Evolutionary conservation across 53 echinoderm and acorn worm genomes (phyloP).

Genomic region (Crossaster papposus): DNA sequence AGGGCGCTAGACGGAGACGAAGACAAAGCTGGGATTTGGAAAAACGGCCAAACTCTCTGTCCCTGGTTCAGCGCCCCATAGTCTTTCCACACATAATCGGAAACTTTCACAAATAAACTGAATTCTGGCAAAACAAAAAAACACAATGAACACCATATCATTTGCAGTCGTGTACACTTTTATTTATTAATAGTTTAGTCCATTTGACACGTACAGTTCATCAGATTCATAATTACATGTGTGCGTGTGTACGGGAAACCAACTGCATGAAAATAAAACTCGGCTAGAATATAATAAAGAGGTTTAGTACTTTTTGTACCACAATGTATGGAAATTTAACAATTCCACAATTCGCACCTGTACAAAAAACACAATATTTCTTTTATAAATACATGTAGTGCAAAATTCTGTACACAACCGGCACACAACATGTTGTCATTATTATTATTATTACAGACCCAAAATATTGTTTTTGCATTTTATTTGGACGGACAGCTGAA

Average conservation of each 20-base stretch:
- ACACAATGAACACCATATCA: background rate
- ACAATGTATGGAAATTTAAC: background rate
- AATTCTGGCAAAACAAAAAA: background rate
- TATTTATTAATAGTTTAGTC: background rate
- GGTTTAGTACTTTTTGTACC: background rate
- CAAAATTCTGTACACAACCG: constrained; percentile 16
- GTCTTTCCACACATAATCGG: no score
- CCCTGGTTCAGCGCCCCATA: no score
- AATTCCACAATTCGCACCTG: constrained; percentile 21
- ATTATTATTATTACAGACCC: no score
- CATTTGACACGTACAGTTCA: background rate
- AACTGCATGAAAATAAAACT: constrained; percentile 41
- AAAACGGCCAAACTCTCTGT: no score
- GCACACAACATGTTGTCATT: background rate
- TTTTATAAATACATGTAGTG: no score
- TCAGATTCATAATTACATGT: constrained; percentile 14
- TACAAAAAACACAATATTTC: constrained; percentile 10
- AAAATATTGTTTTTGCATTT: background rate
- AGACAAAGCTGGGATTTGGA: no score
- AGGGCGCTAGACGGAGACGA: no score
- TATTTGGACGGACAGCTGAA: constrained; percentile 45
- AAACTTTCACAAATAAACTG: no score
- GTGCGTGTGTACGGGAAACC: constrained; percentile 2
- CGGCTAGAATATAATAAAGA: background rate
- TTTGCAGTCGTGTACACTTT: background rate